Conservation (phyloP, 2,113 vertebrate species). For the Sceloporus undulatus region DNA sequence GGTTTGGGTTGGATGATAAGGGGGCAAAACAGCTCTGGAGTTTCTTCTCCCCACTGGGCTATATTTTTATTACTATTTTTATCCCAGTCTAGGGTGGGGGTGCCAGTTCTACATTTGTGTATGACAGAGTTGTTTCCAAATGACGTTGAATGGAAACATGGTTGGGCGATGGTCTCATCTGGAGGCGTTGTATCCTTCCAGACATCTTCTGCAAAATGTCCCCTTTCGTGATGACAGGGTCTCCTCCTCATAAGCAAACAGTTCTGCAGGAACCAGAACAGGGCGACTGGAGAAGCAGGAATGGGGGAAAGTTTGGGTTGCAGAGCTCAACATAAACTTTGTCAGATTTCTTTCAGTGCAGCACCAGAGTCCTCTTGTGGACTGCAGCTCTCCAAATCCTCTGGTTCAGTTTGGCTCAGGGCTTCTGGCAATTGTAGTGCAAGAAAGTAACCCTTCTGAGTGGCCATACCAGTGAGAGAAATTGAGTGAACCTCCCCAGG, state of each 20-base stretch:
- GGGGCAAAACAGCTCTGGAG: neutral
- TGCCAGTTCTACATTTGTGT: neutral
- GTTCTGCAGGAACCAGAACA: neutral
- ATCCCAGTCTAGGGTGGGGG: neutral
- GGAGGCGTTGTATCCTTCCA: slow-evolving; percentile 58
- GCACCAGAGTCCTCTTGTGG: neutral
- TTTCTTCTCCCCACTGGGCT: neutral
- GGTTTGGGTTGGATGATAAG: neutral
- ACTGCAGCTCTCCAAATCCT: neutral
- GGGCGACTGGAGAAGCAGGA: neutral
- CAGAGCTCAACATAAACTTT: neutral
- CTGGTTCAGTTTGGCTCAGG: neutral
- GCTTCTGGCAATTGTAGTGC: neutral
- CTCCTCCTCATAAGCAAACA: slow-evolving; percentile 28
- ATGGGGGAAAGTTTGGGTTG: neutral
- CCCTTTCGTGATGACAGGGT: neutral
- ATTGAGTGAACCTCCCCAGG: neutral
- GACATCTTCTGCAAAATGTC: slow-evolving; percentile 15
- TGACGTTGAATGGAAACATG: slow-evolving; percentile 42
- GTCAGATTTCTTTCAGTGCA: neutral
- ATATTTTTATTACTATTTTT: slow-evolving; percentile 32
- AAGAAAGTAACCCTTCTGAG: no score
- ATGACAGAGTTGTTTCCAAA: slow-evolving; percentile 45
- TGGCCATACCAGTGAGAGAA: neutral
- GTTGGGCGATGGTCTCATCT: slow-evolving; percentile 46